Evolutionary conservation across 2,113 vertebrate species (phyloP), one percentile per base, ranked within the genome.

Genomic region (Sakesphorus luctuosus): DNA sequence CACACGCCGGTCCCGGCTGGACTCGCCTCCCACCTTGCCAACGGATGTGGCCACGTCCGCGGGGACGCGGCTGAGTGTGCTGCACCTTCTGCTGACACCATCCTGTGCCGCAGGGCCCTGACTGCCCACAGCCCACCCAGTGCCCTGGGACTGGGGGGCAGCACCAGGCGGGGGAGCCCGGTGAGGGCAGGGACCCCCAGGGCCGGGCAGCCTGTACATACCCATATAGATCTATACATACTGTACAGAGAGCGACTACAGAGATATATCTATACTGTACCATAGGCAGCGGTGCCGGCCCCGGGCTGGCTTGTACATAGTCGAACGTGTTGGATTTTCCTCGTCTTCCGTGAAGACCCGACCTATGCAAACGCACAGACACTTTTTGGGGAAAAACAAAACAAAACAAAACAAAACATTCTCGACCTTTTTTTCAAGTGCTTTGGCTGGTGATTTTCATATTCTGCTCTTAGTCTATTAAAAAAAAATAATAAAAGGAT

Each of bases 331-430:
- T 91, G 92, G 94, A 96, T 97, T 93, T 93, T 97, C 97, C 96
- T 97, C 94, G 98, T 98, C 98, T 98, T 98, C 98, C 69, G 97
- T 98, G 98, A 98, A 98, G 98, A 98, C 98, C 95, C 24, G 94
- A 98, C 98, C 98, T 98, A 98, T 98, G 98, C 98, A 98, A 97
- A 98, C 94, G 98, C 98, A 98, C 98, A 97, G 98, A 98, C 98
- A 98, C 98, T 98, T 98, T 98, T 98, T 97, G 96, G 95, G 97
- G 94, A 95, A 89, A 81, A 92, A 93, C 31, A 62, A 49, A 91
- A 88, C 90, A 87, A n/a, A 94, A 84, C 93, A 56, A 86, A 79
- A 94, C 81, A 96, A 79, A 87, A 62, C 96, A 89, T 94, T 83
- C 52, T 94, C 65, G 46, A 98, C 97, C 97, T 95, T 96, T 98